A percentile compares a stretch with the other conserved stretches of the same genome.
These are phyloP conservation scores for Harpegnathos saltator DNA, from an alignment of 1,140 invertebrate species.

Conservation along the genomic window DNA sequence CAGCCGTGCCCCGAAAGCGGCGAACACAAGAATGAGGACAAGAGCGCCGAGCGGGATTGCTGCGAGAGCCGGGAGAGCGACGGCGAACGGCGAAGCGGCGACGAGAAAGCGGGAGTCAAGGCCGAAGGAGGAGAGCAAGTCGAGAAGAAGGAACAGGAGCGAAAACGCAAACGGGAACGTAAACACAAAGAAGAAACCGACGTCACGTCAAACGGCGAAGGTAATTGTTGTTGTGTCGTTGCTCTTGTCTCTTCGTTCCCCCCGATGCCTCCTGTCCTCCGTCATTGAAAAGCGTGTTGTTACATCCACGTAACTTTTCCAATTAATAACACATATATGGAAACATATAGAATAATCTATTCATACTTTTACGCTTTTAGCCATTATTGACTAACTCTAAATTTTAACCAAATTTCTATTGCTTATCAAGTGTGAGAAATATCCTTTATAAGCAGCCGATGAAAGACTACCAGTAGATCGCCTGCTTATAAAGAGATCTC, in stretches of 20 bases:
- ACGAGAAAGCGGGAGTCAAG: neutral
- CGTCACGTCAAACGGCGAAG: constrained; percentile 11
- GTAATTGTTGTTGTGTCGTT: neutral
- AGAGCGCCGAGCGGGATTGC: constrained; percentile 12
- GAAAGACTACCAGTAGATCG: too few species aligned
- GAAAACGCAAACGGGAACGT: constrained; percentile 1
- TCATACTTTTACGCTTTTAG: too few species aligned
- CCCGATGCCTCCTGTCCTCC: too few species aligned
- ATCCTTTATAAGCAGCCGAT: too few species aligned
- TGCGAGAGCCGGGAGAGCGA: neutral
- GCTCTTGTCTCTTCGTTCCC: neutral
- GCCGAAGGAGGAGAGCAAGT: neutral
- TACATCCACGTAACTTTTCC: too few species aligned
- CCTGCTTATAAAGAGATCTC: too few species aligned
- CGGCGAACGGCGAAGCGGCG: constrained; percentile 1
- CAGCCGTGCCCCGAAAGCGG: constrained; percentile 26
- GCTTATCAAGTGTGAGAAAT: too few species aligned
- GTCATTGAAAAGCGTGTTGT: too few species aligned
- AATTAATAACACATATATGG: too few species aligned
- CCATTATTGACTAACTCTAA: too few species aligned
- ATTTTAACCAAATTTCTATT: too few species aligned
- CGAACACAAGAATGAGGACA: constrained; percentile 26
- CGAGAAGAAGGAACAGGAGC: neutral
- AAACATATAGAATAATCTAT: too few species aligned
- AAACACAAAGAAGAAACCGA: neutral